Conservation (phyloP, 2,113 vertebrate species). For the Panurus biarmicus region DNA sequence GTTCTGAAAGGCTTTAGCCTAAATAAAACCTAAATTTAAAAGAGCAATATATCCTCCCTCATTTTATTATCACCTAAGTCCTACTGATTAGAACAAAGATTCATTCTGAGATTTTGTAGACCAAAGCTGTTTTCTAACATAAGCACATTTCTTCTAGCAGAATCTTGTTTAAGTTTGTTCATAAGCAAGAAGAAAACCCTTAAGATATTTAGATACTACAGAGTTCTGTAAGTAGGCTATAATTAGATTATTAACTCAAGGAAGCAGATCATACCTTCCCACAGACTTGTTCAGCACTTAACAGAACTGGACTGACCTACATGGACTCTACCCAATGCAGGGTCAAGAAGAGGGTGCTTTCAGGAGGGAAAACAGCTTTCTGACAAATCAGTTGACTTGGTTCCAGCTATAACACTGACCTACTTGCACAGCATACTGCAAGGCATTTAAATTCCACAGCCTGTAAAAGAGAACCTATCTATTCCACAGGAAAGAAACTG, state of each 20-base stretch:
- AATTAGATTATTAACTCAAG: neutral
- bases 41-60: neutral
- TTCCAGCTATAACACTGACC: conserved; percentile 31
- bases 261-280: neutral
- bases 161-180: neutral
- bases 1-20: neutral
- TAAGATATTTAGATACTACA: neutral
- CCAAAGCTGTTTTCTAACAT: neutral
- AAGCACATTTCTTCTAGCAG: neutral
- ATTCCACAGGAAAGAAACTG: neutral
- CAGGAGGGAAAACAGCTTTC: neutral
- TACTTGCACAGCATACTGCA: neutral
- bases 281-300: neutral
- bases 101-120: neutral
- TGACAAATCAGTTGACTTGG: neutral
- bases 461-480: neutral
- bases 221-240: neutral
- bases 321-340: neutral
- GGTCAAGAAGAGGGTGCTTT: neutral
- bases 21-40: neutral
- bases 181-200: neutral
- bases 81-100: neutral
- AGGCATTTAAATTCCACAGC: neutral
- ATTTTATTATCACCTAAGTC: neutral
- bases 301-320: neutral